Percentiles rank a stretch among this genome's conserved stretches.
Evolutionary conservation across 2,113 vertebrate genomes (phyloP).

Genomic region (Calyptommatus sinebrachiatus): DNA sequence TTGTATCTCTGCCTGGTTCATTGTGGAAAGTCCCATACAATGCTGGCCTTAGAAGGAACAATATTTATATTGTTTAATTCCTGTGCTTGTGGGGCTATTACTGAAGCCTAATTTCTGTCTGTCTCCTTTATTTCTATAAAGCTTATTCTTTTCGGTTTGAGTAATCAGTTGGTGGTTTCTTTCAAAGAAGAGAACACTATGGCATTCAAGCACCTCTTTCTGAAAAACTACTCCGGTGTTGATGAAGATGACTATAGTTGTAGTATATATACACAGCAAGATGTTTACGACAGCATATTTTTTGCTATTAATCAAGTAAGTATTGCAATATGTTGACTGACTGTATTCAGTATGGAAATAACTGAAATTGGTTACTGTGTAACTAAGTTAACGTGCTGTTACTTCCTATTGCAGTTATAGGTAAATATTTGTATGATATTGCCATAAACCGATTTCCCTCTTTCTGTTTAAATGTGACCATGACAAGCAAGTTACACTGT

Average conservation of each 20-base stretch:
- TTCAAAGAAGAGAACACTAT: constrained; percentile 91
- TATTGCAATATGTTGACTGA: background rate
- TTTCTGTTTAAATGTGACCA: background rate
- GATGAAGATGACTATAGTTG: constrained; percentile 90
- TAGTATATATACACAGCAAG: constrained; percentile 84
- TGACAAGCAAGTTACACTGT: background rate
- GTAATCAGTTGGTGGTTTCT: constrained; percentile 92
- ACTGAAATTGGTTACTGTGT: no score
- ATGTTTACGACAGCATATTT: constrained; percentile 82
- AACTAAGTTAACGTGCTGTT: background rate
- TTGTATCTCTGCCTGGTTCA: no score
- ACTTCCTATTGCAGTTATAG: background rate
- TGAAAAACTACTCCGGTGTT: constrained; percentile 84
- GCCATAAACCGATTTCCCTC: no score
- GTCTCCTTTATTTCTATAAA: constrained; percentile 56
- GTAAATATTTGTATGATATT: background rate
- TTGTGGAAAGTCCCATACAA: no score
- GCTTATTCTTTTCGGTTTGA: constrained; percentile 92
- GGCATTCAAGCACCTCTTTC: constrained; percentile 90
- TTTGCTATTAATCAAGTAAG: constrained; percentile 87
- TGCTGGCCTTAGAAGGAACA: no score
- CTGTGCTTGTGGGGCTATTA: background rate
- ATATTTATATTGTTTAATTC: background rate
- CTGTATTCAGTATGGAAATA: no score
- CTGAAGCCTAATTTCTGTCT: background rate